Evolutionary conservation across 2,113 vertebrate species (phyloP).

Genomic region (Aphelocoma coerulescens): DNA sequence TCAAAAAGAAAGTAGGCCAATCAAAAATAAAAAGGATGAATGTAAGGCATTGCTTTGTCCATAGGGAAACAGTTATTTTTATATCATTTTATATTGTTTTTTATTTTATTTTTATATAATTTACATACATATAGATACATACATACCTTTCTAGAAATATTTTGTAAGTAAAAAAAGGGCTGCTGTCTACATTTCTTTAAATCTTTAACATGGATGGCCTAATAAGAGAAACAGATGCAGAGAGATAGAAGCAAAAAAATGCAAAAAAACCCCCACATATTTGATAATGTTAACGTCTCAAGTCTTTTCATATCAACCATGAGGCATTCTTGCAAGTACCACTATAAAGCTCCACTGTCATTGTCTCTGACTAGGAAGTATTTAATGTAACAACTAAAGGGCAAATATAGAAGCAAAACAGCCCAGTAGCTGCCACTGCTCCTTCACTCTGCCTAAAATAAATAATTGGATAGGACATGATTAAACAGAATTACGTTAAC

Average conservation of each 20-base stretch:
- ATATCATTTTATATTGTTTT: background rate
- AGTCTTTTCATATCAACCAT: background rate
- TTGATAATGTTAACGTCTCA: background rate
- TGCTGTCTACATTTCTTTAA: background rate
- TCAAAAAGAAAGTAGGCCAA: constrained; percentile 1
- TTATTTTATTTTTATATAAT: background rate
- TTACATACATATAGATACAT: background rate
- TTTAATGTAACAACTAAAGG: background rate
- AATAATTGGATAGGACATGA: background rate
- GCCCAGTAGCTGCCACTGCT: background rate
- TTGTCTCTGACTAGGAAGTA: background rate
- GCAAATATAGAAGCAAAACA: background rate
- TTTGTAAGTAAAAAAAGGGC: background rate
- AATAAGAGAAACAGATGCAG: background rate
- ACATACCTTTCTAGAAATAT: background rate
- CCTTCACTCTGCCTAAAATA: background rate
- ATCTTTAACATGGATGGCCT: background rate
- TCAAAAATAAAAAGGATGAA: constrained; percentile 1
- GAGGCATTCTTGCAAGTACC: background rate
- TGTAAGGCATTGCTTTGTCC: background rate
- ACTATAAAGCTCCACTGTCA: background rate
- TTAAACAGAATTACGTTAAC: background rate
- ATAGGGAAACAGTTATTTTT: background rate
- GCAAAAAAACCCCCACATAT: background rate
- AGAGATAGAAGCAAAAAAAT: background rate